Evolutionary conservation across 2,797 vertebrate species (phyloP).

Genomic region (Psittacula echo): DNA sequence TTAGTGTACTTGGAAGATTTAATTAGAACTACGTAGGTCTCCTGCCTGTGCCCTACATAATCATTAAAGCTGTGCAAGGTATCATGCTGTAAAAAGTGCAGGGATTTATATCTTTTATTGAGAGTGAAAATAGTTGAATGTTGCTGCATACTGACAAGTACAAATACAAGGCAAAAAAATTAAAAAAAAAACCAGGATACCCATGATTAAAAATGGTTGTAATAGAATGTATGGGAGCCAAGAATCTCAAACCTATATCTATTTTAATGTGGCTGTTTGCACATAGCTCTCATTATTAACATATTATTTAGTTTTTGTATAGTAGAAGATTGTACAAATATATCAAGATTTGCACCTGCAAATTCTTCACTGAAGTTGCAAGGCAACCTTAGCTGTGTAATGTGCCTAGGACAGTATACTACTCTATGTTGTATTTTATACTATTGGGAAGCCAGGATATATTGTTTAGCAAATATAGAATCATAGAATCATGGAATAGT

Average conservation of each 20-base stretch:
- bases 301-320: not conserved
- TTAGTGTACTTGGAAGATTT: not conserved
- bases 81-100: not conserved
- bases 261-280: not conserved
- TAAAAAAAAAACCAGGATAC: not conserved
- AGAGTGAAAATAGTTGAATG: not conserved
- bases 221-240: not conserved
- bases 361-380: not conserved
- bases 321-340: not conserved
- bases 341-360: not conserved
- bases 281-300: not conserved
- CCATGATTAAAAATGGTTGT: not conserved
- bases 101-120: not conserved
- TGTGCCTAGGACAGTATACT: not conserved
- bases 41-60: not conserved
- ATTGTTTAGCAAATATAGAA: not conserved
- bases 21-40: not conserved
- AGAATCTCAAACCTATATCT: not conserved
- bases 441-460: not conserved
- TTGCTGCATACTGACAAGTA: not conserved
- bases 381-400: not conserved
- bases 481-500: no score
- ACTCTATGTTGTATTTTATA: not conserved
- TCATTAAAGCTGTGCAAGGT: not conserved
- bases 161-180: not conserved